Evolutionary conservation across 2,113 vertebrate species (phyloP).

Genomic region (Natator depressus): DNA sequence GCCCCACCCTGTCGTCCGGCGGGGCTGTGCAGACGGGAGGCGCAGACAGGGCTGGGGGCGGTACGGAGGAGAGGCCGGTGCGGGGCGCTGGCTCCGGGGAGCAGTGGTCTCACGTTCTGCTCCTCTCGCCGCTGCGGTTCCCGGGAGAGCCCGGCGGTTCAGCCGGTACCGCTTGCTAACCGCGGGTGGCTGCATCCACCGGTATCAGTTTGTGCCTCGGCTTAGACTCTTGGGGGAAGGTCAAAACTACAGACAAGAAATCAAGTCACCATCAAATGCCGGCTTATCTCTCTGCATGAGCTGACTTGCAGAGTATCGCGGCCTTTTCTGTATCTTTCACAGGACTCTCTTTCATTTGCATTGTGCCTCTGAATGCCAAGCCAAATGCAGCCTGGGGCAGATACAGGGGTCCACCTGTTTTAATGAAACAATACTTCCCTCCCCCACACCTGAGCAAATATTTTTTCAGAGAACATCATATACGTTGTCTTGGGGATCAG

Average conservation of each 20-base stretch:
- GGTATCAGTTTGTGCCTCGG: neutral
- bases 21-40: too few relatives aligned
- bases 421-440: neutral
- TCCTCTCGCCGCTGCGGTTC: too few relatives aligned
- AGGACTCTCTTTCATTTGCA: neutral
- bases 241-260: neutral
- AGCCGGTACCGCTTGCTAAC: too few relatives aligned
- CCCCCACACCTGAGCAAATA: neutral
- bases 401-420: rapidly evolving
- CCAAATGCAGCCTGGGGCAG: neutral
- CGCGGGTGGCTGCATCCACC: too few relatives aligned
- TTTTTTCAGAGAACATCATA: neutral
- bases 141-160: too few relatives aligned
- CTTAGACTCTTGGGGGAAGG: neutral
- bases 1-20: too few relatives aligned
- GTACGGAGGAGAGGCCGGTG: too few relatives aligned
- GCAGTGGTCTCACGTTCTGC: too few relatives aligned
- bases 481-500: neutral
- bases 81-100: too few relatives aligned
- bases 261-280: neutral
- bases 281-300: neutral
- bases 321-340: neutral
- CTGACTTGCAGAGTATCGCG: neutral
- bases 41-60: too few relatives aligned
- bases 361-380: neutral